Evolutionary conservation across 2,888 invertebrate genomes (phyloP).

Genomic region (Hirtodrosophila trivittata): DNA sequence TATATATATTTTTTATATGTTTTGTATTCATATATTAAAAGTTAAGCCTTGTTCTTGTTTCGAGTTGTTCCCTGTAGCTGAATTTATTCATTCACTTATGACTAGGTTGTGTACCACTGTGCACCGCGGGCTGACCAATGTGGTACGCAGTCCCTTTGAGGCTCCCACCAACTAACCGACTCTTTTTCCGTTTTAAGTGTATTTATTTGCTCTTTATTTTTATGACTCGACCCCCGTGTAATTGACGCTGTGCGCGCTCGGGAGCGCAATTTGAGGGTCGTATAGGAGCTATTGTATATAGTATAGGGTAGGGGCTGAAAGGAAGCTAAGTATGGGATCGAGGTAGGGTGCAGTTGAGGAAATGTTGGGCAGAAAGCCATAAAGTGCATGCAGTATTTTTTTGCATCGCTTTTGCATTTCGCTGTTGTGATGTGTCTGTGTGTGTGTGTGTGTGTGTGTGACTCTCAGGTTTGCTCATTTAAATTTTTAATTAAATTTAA

Average conservation of each 20-base stretch:
- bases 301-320: constrained; percentile 1
- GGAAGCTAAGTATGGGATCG: no score
- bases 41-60: no score
- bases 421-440: constrained; percentile 4
- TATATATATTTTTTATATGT: no score
- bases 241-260: constrained; percentile 71
- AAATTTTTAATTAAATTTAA: constrained; percentile 75
- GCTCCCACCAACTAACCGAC: constrained; percentile 39
- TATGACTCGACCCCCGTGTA: constrained; percentile 72
- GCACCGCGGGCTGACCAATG: constrained; percentile 9
- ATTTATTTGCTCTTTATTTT: constrained; percentile 78
- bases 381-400: constrained; percentile 56
- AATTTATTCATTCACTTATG: not conserved
- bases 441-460: constrained; percentile 15
- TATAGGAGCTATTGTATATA: constrained; percentile 34
- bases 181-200: constrained; percentile 67
- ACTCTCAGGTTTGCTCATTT: constrained; percentile 57
- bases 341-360: no score
- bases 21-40: no score
- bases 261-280: constrained; percentile 65
- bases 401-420: constrained; percentile 22
- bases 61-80: no score
- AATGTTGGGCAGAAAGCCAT: constrained; percentile 40
- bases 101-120: constrained; percentile 19
- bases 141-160: constrained; percentile 22